phyloP scores from a whole-genome alignment of 2,113 vertebrate genomes.

The Clarias gariepinus region DNA sequence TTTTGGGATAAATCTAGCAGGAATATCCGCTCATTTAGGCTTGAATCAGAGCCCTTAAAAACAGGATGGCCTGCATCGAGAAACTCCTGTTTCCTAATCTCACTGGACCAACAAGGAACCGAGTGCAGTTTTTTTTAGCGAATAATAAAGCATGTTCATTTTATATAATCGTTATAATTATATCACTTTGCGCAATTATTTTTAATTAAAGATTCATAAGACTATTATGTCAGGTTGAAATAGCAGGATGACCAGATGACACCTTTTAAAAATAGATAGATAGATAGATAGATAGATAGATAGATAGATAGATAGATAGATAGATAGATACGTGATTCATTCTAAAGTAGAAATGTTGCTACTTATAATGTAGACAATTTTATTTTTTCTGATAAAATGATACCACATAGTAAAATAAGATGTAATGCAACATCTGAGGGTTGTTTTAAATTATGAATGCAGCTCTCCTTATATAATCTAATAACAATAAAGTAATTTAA shows the following conservation, averaged over 20 bases:
- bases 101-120: slow-evolving; percentile 28
- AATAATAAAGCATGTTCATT: neutral
- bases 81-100: slow-evolving; percentile 76
- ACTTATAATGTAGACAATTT: neutral
- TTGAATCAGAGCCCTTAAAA: slow-evolving; percentile 85
- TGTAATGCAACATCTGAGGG: neutral
- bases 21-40: slow-evolving; percentile 96
- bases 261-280: neutral
- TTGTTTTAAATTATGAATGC: neutral
- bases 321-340: neutral
- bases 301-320: neutral
- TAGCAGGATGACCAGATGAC: neutral
- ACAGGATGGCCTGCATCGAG: slow-evolving; percentile 89
- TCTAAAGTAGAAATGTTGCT: neutral
- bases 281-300: neutral
- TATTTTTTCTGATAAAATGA: neutral
- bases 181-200: neutral
- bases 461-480: neutral
- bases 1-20: slow-evolving; percentile 89
- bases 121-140: neutral
- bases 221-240: neutral
- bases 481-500: neutral
- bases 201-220: neutral
- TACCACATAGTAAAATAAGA: too few relatives aligned
- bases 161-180: neutral